These are phyloP conservation scores for Sinella curviseta DNA, from an alignment of 1,140 invertebrate species.

Conservation along the genomic window DNA sequence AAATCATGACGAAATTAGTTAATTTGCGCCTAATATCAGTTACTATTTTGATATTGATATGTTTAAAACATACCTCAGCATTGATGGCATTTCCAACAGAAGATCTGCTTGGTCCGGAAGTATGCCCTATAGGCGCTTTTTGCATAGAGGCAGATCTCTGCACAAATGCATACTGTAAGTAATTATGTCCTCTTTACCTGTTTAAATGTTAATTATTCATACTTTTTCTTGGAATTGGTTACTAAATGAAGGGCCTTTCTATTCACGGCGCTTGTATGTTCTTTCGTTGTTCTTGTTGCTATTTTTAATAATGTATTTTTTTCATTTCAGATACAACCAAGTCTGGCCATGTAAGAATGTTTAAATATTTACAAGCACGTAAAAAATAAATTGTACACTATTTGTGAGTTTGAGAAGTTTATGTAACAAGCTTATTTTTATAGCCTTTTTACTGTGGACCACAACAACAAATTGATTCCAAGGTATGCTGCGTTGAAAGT, in stretches of 20 bases:
- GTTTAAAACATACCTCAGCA: too few relatives aligned
- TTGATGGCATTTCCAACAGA: neutral
- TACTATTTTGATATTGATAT: too few relatives aligned
- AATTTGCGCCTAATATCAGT: too few relatives aligned
- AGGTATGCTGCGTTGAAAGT: conserved; percentile 8
- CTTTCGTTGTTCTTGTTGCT: too few relatives aligned
- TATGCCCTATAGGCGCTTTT: neutral
- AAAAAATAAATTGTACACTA: too few relatives aligned
- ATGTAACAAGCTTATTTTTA: neutral
- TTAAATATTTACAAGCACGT: neutral
- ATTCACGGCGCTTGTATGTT: too few relatives aligned
- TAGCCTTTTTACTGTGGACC: conserved; percentile 31
- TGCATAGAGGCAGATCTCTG: neutral
- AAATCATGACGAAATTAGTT: too few relatives aligned
- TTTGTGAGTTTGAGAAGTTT: too few relatives aligned
- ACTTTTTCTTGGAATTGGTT: too few relatives aligned
- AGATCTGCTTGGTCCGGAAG: neutral
- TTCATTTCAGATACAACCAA: neutral
- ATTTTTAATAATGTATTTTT: conserved; percentile 2
- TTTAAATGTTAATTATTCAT: neutral
- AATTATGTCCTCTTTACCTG: neutral
- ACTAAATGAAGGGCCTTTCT: too few relatives aligned
- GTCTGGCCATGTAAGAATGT: neutral
- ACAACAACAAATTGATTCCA: neutral
- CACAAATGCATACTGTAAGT: neutral